These are phyloP conservation scores for Mormyrus lacerda DNA, from an alignment of 2,113 vertebrate species.

Conservation along the genomic window DNA sequence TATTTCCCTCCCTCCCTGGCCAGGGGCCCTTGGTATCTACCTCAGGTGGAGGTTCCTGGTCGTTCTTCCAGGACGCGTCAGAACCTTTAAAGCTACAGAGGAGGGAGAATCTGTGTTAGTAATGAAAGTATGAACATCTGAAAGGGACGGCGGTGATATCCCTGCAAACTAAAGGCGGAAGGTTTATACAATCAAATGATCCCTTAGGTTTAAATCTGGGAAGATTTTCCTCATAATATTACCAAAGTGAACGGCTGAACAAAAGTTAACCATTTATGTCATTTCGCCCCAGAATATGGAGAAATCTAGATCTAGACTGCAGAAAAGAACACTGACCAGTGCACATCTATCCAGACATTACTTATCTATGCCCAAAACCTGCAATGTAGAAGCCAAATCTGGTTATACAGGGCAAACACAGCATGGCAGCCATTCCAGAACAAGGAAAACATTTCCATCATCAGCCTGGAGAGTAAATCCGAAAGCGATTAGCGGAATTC, in stretches of 20 bases:
- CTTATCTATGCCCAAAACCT: background rate
- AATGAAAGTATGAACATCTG: background rate
- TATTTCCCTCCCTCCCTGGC: background rate
- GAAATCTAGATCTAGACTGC: background rate
- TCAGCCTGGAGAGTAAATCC: no score
- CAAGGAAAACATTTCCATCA: background rate
- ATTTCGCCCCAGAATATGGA: background rate
- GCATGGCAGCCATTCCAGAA: no score
- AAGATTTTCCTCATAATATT: background rate
- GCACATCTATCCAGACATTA: background rate
- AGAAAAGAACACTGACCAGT: background rate
- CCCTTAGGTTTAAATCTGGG: background rate
- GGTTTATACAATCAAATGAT: background rate
- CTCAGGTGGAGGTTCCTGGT: conserved; percentile 87
- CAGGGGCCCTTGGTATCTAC: conserved; percentile 43
- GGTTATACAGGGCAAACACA: background rate
- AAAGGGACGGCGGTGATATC: background rate
- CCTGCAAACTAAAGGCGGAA: background rate
- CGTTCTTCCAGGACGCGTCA: conserved; percentile 94
- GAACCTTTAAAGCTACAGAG: conserved; percentile 74
- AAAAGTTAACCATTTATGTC: background rate
- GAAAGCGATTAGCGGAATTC: background rate
- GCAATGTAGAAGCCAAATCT: background rate
- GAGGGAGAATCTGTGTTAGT: background rate
- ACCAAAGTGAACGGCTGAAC: background rate